Percentiles rank a stretch among this genome's conserved stretches.
phyloP scores from a whole-genome alignment of 2,888 invertebrate genomes.

The Ctenicera cuprea region DNA sequence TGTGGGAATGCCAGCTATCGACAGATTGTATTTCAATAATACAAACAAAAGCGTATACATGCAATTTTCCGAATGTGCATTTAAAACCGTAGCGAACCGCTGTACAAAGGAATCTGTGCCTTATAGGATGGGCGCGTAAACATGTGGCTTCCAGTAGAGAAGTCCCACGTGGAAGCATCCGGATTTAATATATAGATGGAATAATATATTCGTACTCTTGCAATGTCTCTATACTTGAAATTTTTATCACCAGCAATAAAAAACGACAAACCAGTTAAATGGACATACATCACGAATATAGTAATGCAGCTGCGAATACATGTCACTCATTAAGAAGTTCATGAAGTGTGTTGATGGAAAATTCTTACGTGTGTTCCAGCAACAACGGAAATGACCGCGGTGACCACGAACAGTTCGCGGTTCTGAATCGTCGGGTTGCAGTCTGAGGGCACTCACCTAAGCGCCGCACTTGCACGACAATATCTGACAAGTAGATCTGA shows the following conservation, averaged over 20 bases:
- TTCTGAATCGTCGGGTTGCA: background rate
- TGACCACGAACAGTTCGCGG: conserved; percentile 23
- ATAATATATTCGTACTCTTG: too few relatives aligned
- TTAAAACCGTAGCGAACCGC: too few relatives aligned
- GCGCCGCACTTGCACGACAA: conserved; percentile 23
- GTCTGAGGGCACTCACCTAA: conserved; percentile 30
- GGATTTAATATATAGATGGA: too few relatives aligned
- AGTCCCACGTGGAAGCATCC: too few relatives aligned
- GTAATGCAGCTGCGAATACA: background rate
- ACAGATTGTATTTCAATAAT: too few relatives aligned
- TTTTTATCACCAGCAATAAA: background rate
- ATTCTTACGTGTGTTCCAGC: background rate
- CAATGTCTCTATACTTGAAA: too few relatives aligned
- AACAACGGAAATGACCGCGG: conserved; percentile 28
- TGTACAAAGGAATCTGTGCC: too few relatives aligned
- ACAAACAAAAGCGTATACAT: too few relatives aligned
- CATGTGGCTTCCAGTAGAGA: too few relatives aligned
- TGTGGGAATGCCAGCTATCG: too few relatives aligned
- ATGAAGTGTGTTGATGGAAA: conserved; percentile 1
- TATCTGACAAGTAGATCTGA: conserved; percentile 26
- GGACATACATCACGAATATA: background rate
- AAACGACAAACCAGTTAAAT: background rate
- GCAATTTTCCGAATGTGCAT: too few relatives aligned
- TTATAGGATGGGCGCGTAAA: too few relatives aligned
- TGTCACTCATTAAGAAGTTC: background rate